These are phyloP conservation scores for Propithecus perrieri DNA, from an alignment of 2,797 vertebrate species.

Conservation along the genomic window DNA sequence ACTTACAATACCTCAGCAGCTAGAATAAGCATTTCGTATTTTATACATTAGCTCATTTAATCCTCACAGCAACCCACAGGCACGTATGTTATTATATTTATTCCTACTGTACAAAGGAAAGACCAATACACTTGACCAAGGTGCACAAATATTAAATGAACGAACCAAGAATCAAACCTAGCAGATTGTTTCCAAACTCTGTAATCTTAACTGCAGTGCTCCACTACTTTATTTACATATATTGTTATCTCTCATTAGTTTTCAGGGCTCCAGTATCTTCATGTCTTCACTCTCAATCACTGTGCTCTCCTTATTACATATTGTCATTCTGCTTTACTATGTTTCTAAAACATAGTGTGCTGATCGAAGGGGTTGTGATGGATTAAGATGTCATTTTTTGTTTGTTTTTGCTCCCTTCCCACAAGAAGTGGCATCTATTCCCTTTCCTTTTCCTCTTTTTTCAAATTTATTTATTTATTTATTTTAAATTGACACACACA, in stretches of 20 bases:
- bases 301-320: neutral
- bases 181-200: neutral
- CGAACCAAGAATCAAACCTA: neutral
- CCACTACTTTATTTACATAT: neutral
- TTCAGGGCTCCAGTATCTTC: neutral
- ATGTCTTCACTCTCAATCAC: neutral
- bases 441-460: neutral
- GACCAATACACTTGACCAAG: neutral
- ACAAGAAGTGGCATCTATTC: neutral
- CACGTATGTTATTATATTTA: neutral
- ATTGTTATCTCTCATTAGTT: neutral
- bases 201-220: accelerated
- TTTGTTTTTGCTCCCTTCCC: neutral
- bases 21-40: neutral
- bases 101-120: neutral
- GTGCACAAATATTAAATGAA: neutral
- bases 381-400: neutral
- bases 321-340: neutral
- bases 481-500: neutral
- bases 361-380: neutral
- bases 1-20: neutral
- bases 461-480: neutral
- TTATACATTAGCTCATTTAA: neutral
- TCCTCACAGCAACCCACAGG: neutral
- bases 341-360: neutral